phyloP scores from a whole-genome alignment of 2,888 invertebrate genomes.

The Dromius quadrimaculatus region DNA sequence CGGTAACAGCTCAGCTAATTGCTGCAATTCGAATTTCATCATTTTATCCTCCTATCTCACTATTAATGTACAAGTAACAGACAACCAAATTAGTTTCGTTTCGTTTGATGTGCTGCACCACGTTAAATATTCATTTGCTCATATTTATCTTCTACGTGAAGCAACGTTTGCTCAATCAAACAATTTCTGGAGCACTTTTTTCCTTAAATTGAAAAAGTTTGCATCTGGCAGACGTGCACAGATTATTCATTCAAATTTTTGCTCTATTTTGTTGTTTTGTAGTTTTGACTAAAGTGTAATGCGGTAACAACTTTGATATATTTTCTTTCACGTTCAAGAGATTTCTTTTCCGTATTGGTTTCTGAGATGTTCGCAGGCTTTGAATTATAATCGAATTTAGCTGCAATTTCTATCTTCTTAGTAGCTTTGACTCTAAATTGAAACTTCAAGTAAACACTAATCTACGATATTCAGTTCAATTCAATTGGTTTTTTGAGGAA shows the following conservation, averaged over 20 bases:
- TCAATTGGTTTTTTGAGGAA: no score
- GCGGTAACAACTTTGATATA: slow-evolving; percentile 25
- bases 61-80: no score
- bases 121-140: slow-evolving; percentile 46
- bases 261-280: slow-evolving; percentile 34
- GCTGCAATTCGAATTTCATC: no score
- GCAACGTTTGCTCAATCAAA: slow-evolving; percentile 46
- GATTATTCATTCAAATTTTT: slow-evolving; percentile 43
- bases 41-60: no score
- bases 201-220: slow-evolving; percentile 40
- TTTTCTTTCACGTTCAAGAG: background rate
- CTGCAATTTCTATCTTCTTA: background rate
- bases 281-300: slow-evolving; percentile 20
- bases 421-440: slow-evolving; percentile 17
- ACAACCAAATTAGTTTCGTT: slow-evolving; percentile 29
- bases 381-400: slow-evolving; percentile 30
- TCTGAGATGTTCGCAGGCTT: background rate
- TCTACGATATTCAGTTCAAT: background rate
- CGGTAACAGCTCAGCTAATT: no score
- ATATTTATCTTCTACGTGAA: slow-evolving; percentile 30
- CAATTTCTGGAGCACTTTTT: slow-evolving; percentile 39
- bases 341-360: background rate
- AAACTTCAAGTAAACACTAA: slow-evolving; percentile 21
- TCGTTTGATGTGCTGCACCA: slow-evolving; percentile 34
- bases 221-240: slow-evolving; percentile 33